Conservation (phyloP, 2,888 invertebrate species). For the Thera obeliscata region DNA sequence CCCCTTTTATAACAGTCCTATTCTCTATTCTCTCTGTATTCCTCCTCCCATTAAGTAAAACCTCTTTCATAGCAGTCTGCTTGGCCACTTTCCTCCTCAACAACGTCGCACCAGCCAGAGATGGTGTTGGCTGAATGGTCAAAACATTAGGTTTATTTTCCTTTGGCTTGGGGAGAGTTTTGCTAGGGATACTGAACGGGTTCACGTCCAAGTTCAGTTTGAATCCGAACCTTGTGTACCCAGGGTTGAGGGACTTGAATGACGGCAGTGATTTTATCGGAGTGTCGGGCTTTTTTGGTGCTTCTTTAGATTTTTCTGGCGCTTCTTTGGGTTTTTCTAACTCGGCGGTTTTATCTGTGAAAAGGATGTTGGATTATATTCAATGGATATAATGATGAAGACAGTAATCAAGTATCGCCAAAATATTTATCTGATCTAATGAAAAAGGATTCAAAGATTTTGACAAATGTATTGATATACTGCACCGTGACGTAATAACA, state of each 20-base stretch:
- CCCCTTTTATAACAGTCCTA: slow-evolving; percentile 85
- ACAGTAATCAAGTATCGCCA: no score
- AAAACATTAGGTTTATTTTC: slow-evolving; percentile 48
- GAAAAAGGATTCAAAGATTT: no score
- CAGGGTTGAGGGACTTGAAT: slow-evolving; percentile 55
- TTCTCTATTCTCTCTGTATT: slow-evolving; percentile 64
- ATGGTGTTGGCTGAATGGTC: slow-evolving; percentile 52
- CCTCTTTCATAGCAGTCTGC: slow-evolving; percentile 68
- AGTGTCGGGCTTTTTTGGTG: slow-evolving; percentile 48
- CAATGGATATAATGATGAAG: not conserved
- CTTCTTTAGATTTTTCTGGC: slow-evolving; percentile 41
- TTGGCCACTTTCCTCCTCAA: slow-evolving; percentile 60
- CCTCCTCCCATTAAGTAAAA: slow-evolving; percentile 65
- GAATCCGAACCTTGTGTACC: slow-evolving; percentile 79
- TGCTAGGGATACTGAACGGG: slow-evolving; percentile 66
- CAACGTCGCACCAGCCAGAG: slow-evolving; percentile 56
- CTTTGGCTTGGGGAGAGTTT: slow-evolving; percentile 42
- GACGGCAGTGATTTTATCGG: slow-evolving; percentile 54
- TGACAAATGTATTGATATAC: no score
- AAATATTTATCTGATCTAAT: no score
- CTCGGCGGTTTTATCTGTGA: slow-evolving; percentile 43
- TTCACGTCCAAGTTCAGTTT: slow-evolving; percentile 73
- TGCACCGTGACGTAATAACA: no score
- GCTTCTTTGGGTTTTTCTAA: slow-evolving; percentile 25
- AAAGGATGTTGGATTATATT: not conserved